These are phyloP conservation scores for Gymnorhina tibicen DNA, from an alignment of 2,113 vertebrate genomes.

Conservation along the genomic window DNA sequence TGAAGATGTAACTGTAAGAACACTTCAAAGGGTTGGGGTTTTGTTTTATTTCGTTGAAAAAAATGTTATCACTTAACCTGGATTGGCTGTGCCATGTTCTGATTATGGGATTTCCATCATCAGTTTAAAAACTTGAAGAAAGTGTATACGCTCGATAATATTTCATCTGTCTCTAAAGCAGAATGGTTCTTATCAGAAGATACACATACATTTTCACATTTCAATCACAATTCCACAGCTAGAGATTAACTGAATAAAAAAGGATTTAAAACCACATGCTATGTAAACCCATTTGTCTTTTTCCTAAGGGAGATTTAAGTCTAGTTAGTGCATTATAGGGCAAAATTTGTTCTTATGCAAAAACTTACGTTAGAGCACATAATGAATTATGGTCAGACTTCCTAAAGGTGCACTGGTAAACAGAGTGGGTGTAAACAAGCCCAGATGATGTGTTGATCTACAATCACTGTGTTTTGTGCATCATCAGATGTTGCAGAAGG, in stretches of 20 bases:
- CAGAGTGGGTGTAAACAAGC: neutral
- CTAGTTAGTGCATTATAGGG: neutral
- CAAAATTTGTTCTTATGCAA: neutral
- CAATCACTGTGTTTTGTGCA: neutral
- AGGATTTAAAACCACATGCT: conserved; percentile 38
- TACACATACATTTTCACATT: conserved; percentile 35
- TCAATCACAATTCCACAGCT: conserved; percentile 30
- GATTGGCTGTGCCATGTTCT: conserved; percentile 62
- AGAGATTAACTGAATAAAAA: conserved; percentile 47
- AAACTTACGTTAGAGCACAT: neutral
- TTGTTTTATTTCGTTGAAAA: conserved; percentile 44
- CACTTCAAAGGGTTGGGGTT: conserved; percentile 60
- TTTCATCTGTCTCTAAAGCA: conserved; percentile 58
- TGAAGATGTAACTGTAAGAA: conserved; percentile 61
- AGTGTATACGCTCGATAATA: conserved; percentile 8
- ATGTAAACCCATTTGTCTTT: conserved; percentile 31
- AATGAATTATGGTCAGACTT: neutral
- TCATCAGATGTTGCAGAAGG: neutral
- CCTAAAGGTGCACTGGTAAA: neutral
- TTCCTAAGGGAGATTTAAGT: conserved; percentile 10
- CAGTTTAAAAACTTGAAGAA: conserved; percentile 55
- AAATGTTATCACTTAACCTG: conserved; percentile 57
- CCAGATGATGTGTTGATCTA: neutral
- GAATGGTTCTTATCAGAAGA: conserved; percentile 64
- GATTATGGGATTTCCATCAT: conserved; percentile 67